These are phyloP conservation scores for Bucco capensis DNA, from an alignment of 2,113 vertebrate species.

Conservation along the genomic window DNA sequence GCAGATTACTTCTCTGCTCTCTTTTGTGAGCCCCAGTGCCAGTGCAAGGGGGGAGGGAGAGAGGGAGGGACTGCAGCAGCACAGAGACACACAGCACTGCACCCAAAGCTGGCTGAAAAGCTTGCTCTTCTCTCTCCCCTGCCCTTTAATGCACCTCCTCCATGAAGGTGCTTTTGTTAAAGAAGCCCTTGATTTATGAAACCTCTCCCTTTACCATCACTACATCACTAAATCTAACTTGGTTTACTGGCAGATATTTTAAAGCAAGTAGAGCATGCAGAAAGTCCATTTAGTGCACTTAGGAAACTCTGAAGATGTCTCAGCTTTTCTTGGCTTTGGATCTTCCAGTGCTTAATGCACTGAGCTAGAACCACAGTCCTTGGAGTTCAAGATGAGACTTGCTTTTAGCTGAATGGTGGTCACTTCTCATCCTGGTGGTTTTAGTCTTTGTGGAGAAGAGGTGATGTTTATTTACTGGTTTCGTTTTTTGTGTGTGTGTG, in stretches of 20 bases:
- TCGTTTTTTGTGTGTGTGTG: background rate
- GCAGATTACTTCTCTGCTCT: background rate
- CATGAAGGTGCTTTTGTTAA: background rate
- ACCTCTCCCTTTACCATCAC: too few relatives aligned
- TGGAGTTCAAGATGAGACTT: background rate
- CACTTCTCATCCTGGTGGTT: background rate
- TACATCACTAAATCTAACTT: too few relatives aligned
- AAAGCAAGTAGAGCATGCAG: background rate
- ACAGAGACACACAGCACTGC: fast-evolving
- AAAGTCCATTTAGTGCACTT: background rate
- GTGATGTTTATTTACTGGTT: background rate
- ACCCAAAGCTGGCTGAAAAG: background rate
- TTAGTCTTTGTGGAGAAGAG: background rate
- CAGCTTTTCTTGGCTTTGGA: background rate
- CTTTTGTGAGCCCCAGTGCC: background rate
- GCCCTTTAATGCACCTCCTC: background rate
- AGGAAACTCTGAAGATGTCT: background rate
- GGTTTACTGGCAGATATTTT: background rate
- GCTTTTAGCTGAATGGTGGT: background rate
- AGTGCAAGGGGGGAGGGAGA: too few relatives aligned
- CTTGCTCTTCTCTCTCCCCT: background rate
- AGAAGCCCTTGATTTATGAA: background rate
- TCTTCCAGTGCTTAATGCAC: background rate
- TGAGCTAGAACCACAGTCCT: background rate
- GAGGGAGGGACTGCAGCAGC: background rate